phyloP scores from a whole-genome alignment of 2,113 vertebrate species.

The Oplegnathus fasciatus region DNA sequence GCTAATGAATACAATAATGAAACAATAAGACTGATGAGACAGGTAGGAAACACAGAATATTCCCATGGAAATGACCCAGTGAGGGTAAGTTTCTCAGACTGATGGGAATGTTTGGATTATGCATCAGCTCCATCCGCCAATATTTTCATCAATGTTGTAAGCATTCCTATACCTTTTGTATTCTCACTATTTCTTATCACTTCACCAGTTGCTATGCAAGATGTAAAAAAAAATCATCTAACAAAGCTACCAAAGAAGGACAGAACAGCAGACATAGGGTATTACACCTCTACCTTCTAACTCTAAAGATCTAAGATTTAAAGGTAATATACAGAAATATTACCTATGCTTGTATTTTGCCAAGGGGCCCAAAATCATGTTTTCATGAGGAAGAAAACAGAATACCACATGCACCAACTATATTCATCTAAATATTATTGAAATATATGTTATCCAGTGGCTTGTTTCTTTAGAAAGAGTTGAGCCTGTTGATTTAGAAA shows the following conservation, averaged over 20 bases:
- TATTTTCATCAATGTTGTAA: slow-evolving; percentile 4
- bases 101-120: background rate
- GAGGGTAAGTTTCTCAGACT: background rate
- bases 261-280: background rate
- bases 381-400: background rate
- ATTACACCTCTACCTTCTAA: background rate
- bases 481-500: background rate
- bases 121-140: background rate
- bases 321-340: background rate
- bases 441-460: background rate
- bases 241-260: background rate
- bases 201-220: background rate
- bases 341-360: background rate
- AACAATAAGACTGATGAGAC: slow-evolving; percentile 2
- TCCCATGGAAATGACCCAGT: slow-evolving; percentile 19
- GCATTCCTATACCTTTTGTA: background rate
- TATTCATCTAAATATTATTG: background rate
- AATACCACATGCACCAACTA: background rate
- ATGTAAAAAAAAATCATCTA: background rate
- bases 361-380: no score
- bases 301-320: background rate
- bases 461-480: background rate
- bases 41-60: background rate
- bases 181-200: background rate
- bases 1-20: background rate